Percentiles rank a stretch among this genome's conserved stretches.
phyloP scores from a whole-genome alignment of 2,797 vertebrate species.

The Eleutherodactylus coqui region DNA sequence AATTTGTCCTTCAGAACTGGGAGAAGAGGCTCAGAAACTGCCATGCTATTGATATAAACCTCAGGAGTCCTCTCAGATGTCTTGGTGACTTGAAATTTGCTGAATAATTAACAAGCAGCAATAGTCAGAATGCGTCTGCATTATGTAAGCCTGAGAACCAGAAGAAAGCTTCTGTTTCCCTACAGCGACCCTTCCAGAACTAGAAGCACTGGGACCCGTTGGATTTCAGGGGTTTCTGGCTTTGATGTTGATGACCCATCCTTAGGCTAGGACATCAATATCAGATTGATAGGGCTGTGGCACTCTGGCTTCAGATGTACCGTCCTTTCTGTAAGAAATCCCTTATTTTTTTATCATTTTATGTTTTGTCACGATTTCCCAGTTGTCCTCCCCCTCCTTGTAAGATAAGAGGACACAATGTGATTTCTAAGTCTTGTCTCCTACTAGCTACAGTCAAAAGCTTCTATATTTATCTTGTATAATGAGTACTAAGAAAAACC shows the following conservation, averaged over 20 bases:
- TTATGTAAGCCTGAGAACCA: slow-evolving; percentile 52
- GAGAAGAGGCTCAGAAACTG: slow-evolving; percentile 27
- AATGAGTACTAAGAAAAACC: background rate
- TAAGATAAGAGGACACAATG: background rate
- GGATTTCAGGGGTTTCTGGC: background rate
- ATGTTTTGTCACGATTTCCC: background rate
- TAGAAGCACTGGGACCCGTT: background rate
- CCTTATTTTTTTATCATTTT: background rate
- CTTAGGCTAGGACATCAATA: too few relatives aligned
- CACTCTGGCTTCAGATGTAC: background rate
- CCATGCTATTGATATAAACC: slow-evolving; percentile 73
- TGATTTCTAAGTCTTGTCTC: background rate
- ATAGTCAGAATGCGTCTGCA: slow-evolving; percentile 66
- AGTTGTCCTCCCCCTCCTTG: background rate
- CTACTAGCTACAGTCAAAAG: background rate
- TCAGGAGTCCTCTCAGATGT: slow-evolving; percentile 74
- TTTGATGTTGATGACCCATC: too few relatives aligned
- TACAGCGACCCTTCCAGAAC: background rate
- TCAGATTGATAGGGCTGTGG: too few relatives aligned
- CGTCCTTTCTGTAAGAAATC: background rate
- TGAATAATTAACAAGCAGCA: slow-evolving; percentile 80
- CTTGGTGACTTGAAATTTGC: slow-evolving; percentile 71
- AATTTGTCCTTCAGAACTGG: slow-evolving; percentile 63
- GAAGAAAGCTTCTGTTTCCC: background rate
- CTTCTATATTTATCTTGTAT: background rate